Evolutionary conservation across 2,113 vertebrate genomes (phyloP), one percentile per base, ranked within the genome.

Genomic region (Sturnira hondurensis): DNA sequence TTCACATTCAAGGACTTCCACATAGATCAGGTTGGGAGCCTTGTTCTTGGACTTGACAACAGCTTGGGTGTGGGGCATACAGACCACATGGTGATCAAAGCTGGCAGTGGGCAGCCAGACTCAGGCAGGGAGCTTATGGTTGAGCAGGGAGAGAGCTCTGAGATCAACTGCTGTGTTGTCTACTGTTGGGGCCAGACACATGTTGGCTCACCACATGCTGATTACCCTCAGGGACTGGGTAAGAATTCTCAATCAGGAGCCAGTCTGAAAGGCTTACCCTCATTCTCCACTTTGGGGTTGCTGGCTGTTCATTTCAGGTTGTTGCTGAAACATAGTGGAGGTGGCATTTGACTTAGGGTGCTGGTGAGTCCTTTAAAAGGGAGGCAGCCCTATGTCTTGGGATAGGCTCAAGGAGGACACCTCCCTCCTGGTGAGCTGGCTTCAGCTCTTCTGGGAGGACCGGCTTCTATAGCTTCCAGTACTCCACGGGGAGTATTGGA

Each of bases 31-130:
- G 87, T 99, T 99, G 2, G 99, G 99, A 41, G 99, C 99, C 99
- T 99, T 99, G 98, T 99, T 99, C 95, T 99, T 99, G 96, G 99
- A 99, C 98, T 99, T 99, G 61, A 99, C 99, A 1, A 99, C 99
- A 0, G 99, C 99, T 98, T 99, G 99, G 1, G 99, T 99, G 97
- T 99, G 99, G 0, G 99, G 99, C 63, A 99, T 99, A 0, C 99
- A 96, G 50, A 99, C 99, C 83, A 99, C 99, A 17, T 99, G 99
- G 96, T 99, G 99, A 97, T 99, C 98, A 20, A 99, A 99, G 90
- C 98, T 98, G 1, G 99, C 99, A 0, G 99, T 99, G 11, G 99
- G 99, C 61, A 99, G 99, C 99, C 99, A 99, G 81, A 99, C 99
- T 0, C 99, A 98, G 99, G 99, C 99, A 98, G 99, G 99, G 92